Conservation (phyloP, 2,113 vertebrate genomes). For the Pyrgilauda ruficollis region DNA sequence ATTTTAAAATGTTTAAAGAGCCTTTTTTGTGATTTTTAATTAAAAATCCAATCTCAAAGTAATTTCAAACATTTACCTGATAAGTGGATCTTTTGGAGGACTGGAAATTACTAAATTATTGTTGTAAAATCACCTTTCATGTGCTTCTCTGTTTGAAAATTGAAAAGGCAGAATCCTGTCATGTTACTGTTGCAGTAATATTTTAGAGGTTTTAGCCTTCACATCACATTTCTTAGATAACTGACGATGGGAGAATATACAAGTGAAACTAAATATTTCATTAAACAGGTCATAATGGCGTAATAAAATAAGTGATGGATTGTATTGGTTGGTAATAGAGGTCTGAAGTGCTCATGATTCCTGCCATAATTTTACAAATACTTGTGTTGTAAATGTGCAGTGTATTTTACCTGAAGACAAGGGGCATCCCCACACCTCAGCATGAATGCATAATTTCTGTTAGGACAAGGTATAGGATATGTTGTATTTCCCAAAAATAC, state of each 20-base stretch:
- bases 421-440: not conserved
- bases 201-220: not conserved
- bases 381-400: not conserved
- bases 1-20: not conserved
- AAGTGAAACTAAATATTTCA: not conserved
- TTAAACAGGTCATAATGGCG: not conserved
- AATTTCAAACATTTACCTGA: not conserved
- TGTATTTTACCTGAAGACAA: not conserved
- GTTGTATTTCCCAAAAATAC: not conserved
- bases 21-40: not conserved
- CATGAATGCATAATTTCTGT: accelerated
- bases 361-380: not conserved
- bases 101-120: not conserved
- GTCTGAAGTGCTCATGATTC: not conserved
- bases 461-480: not conserved
- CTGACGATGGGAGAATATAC: not conserved
- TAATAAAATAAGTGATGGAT: not conserved
- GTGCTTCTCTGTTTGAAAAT: not conserved
- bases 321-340: not conserved
- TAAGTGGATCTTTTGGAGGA: not conserved
- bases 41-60: not conserved
- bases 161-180: not conserved
- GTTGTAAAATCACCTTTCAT: not conserved
- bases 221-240: not conserved
- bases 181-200: not conserved